A percentile compares a stretch with the other conserved stretches of the same genome.
These are phyloP conservation scores for Ricordea florida DNA, from an alignment of 92 coral and sea anemone genomes.

Conservation along the genomic window DNA sequence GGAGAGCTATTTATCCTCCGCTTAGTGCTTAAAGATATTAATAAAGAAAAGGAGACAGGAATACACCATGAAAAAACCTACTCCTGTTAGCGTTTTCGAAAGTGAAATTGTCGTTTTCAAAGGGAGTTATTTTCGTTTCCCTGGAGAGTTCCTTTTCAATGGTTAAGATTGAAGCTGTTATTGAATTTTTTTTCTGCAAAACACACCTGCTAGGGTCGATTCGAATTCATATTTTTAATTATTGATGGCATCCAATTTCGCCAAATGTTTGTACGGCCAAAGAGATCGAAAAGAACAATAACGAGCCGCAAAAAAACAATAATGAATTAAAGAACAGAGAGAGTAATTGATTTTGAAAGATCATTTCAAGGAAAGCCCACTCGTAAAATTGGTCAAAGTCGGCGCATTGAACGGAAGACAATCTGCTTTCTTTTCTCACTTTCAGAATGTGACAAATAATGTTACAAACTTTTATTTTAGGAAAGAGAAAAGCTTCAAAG, in stretches of 20 bases:
- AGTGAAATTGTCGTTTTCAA: not conserved
- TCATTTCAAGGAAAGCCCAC: not conserved
- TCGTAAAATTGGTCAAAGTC: not conserved
- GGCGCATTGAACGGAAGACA: not conserved
- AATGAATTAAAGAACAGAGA: not conserved
- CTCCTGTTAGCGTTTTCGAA: not conserved
- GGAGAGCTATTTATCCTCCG: not conserved
- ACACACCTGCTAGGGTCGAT: constrained; percentile 25
- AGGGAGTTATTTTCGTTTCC: not conserved
- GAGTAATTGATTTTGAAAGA: constrained; percentile 25
- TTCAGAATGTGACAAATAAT: not conserved
- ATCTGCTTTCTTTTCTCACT: not conserved
- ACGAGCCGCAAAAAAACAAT: not conserved
- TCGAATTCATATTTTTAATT: constrained; percentile 13
- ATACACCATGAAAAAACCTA: not conserved
- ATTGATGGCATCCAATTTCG: constrained; percentile 38
- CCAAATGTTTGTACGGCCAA: constrained; percentile 22
- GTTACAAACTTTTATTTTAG: not conserved
- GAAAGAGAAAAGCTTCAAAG: not conserved
- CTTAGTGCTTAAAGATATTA: not conserved
- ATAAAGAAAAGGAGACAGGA: no score
- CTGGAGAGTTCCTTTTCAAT: no score
- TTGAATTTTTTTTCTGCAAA: constrained; percentile 1
- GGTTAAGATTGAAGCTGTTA: no score
- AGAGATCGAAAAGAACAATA: constrained; percentile 31